Percentiles rank a stretch among this genome's conserved stretches.
phyloP scores from a whole-genome alignment of 2,797 vertebrate species.

The Heliangelus exortis region DNA sequence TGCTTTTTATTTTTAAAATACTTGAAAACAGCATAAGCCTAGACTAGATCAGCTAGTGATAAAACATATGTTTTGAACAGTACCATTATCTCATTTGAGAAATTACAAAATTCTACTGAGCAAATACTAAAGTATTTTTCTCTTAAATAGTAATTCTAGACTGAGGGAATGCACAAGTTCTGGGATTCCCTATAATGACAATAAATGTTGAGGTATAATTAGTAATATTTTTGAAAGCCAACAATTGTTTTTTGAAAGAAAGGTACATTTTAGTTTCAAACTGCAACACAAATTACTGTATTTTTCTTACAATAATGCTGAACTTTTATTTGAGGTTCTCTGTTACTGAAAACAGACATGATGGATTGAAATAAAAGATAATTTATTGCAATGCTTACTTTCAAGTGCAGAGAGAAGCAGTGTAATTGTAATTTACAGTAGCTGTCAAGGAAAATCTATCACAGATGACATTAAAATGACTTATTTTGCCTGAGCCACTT shows the following conservation, averaged over 20 bases:
- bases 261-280: slow-evolving; percentile 79
- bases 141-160: slow-evolving; percentile 47
- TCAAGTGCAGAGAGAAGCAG: slow-evolving; percentile 81
- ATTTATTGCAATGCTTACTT: slow-evolving; percentile 87
- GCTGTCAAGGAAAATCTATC: slow-evolving; percentile 86
- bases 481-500: slow-evolving; percentile 86
- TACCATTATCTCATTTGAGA: background rate
- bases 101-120: slow-evolving; percentile 31
- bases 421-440: slow-evolving; percentile 88
- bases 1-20: background rate
- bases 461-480: slow-evolving; percentile 86
- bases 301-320: slow-evolving; percentile 82
- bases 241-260: slow-evolving; percentile 79
- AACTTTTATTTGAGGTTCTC: slow-evolving; percentile 84
- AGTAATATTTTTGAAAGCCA: slow-evolving; percentile 80
- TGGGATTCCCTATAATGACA: slow-evolving; percentile 73
- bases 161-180: slow-evolving; percentile 67
- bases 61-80: slow-evolving; percentile 21
- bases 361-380: slow-evolving; percentile 87
- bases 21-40: background rate
- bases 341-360: slow-evolving; percentile 83
- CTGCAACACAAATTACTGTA: slow-evolving; percentile 82
- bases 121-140: slow-evolving; percentile 40
- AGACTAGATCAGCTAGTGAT: background rate
- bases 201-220: slow-evolving; percentile 79